Base-by-base conservation (phyloP, 2,113 vertebrate species). In the Neolamprologus sp. region DNA sequence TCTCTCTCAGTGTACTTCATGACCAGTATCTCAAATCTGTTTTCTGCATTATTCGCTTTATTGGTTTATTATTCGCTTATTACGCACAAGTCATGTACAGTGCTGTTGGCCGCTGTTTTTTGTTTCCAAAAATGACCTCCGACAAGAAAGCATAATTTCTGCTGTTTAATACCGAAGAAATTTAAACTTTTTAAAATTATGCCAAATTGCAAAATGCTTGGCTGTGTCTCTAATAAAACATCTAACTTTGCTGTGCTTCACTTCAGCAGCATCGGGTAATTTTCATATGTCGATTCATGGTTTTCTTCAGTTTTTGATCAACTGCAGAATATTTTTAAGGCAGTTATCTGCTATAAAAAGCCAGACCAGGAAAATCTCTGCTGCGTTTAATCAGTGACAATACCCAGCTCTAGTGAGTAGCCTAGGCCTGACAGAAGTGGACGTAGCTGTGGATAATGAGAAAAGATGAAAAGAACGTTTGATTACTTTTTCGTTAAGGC, bases 331-430 rank as follows among this genome's bases (percentile, higher is more conserved):
- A 33, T 60, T 60, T 60, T 19, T 60, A 33, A 60, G 57, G 57
- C 5, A 6, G 57, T 19, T 19, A 10, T 60, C 28, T 60, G 3
- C 14, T 60, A 60, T 60, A 19, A 47, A 80, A 65, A 49, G 11
- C 26, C 17, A 60, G 57, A 0, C 26, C 28, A 60, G 26, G 26
- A 30, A 60, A 60, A 60, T 60, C 57, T 30, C 3, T 0, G 2
- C 5, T 4, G 57, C 0, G 57, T 60, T 60, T 60, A 60, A 60
- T 60, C 28, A 33, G 57, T 60, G 57, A 60, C 5, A 17, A 60
- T 60, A 60, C 57, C 0, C 57, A 16, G 13, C 16, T 60, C 57
- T 60, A 30, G 57, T 6, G 57, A 60, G 14, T 60, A 33, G 57
- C 28, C 57, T 60, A 17, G 57, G 57, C 28, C 57, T 17, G 16